Evolutionary conservation across 2,797 vertebrate species (phyloP).

Genomic region (Epinephelus coioides): DNA sequence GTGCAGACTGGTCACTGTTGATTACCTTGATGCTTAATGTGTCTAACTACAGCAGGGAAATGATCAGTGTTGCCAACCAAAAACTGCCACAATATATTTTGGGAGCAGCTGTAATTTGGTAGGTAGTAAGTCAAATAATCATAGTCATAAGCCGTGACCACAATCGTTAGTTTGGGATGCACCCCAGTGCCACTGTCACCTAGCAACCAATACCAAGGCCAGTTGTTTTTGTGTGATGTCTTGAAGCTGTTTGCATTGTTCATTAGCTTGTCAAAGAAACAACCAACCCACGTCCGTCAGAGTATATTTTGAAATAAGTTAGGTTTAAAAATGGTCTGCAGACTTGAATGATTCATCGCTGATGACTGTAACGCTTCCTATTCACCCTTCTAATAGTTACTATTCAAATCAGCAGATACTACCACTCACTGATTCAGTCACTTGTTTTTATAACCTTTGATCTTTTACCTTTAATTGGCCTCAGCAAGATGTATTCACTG

Average conservation of each 20-base stretch:
- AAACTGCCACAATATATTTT: background rate
- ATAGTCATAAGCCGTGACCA: background rate
- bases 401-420: background rate
- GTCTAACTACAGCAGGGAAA: background rate
- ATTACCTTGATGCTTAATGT: too few species aligned
- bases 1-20: too few species aligned
- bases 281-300: background rate
- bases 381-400: background rate
- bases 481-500: background rate
- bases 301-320: background rate
- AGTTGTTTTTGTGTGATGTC: background rate
- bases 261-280: background rate
- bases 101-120: background rate
- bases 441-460: background rate
- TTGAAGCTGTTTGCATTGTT: background rate
- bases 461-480: slow-evolving; percentile 10
- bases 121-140: background rate
- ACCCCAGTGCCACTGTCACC: background rate
- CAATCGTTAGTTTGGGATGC: background rate
- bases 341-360: background rate
- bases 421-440: slow-evolving; percentile 12
- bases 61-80: background rate
- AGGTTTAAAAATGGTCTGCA: background rate
- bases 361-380: background rate
- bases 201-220: background rate